Conservation (phyloP, 2,113 vertebrate genomes). For the Cepphus grylle region DNA sequence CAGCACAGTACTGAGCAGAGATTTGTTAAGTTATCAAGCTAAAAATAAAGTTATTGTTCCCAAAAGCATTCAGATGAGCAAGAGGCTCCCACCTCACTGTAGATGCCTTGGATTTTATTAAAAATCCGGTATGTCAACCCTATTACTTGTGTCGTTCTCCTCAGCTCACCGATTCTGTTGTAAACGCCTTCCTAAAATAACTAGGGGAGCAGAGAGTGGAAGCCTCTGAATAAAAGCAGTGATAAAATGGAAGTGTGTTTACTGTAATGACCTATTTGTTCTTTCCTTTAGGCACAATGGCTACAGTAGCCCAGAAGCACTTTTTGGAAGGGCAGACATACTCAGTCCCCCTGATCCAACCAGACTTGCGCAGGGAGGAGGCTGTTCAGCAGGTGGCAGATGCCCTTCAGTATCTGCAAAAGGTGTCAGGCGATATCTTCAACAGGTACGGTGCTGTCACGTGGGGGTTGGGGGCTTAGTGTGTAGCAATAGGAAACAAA, state of each 20-base stretch:
- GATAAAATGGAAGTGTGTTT: not conserved
- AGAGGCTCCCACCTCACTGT: not conserved
- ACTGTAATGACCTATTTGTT: not conserved
- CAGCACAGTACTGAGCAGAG: not conserved
- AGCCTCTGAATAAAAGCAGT: not conserved
- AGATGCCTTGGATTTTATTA: not conserved
- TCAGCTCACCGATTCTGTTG: not conserved
- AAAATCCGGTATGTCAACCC: not conserved
- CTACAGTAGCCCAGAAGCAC: slow-evolving; percentile 74
- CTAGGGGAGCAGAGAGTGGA: not conserved
- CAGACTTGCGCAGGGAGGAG: slow-evolving; percentile 90
- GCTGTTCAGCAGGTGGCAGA: slow-evolving; percentile 91
- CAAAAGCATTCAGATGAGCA: not conserved
- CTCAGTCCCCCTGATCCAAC: slow-evolving; percentile 90
- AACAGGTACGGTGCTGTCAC: slow-evolving; percentile 75
- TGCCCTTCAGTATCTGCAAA: slow-evolving; percentile 86
- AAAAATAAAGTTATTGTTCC: not conserved
- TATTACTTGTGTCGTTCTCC: not conserved
- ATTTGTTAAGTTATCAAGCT: not conserved
- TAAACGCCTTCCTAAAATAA: not conserved
- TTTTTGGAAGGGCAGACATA: slow-evolving; percentile 88
- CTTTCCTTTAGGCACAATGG: slow-evolving; percentile 72
- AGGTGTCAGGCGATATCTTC: slow-evolving; percentile 91
- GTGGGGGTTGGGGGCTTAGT: accelerated
- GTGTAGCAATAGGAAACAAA: not conserved